Percentiles rank a stretch among this genome's conserved stretches.
These are phyloP conservation scores for Odiellus spinosus DNA, from an alignment of 2,888 invertebrate species.

Conservation along the genomic window DNA sequence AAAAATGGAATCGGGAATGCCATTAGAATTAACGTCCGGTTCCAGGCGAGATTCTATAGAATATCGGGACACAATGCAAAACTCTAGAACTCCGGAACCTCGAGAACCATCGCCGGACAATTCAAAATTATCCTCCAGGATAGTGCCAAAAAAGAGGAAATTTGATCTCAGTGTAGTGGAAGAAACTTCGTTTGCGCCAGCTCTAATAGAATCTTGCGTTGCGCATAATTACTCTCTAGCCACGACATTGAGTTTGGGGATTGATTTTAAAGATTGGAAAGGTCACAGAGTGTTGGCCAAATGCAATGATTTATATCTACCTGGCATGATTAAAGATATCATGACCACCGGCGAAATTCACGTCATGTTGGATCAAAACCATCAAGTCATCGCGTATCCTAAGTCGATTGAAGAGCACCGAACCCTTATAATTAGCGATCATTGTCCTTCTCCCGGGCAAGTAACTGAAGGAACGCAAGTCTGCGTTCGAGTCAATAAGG, in stretches of 20 bases:
- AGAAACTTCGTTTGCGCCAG: slow-evolving; percentile 31
- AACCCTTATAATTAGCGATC: slow-evolving; percentile 41
- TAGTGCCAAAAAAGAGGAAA: slow-evolving; percentile 86
- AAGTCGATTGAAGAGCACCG: slow-evolving; percentile 7
- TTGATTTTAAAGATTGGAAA: slow-evolving; percentile 85
- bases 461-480: slow-evolving; percentile 62
- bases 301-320: slow-evolving; percentile 61
- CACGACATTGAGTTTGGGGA: slow-evolving; percentile 23
- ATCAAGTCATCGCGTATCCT: too few species aligned
- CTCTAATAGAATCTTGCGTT: too few species aligned
- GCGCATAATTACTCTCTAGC: too few species aligned
- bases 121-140: slow-evolving; percentile 32
- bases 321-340: slow-evolving; percentile 58
- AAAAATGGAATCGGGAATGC: too few species aligned
- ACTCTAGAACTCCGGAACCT: too few species aligned
- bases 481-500: slow-evolving; percentile 41
- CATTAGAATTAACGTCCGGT: too few species aligned
- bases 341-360: slow-evolving; percentile 14
- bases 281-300: slow-evolving; percentile 82
- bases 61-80: too few species aligned
- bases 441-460: slow-evolving; percentile 61
- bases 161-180: slow-evolving; percentile 62
- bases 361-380: slow-evolving; percentile 11
- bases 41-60: too few species aligned
- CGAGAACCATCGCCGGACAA: background rate